Conservation (phyloP, 2,797 vertebrate species). For the Enteromius radiatus region DNA sequence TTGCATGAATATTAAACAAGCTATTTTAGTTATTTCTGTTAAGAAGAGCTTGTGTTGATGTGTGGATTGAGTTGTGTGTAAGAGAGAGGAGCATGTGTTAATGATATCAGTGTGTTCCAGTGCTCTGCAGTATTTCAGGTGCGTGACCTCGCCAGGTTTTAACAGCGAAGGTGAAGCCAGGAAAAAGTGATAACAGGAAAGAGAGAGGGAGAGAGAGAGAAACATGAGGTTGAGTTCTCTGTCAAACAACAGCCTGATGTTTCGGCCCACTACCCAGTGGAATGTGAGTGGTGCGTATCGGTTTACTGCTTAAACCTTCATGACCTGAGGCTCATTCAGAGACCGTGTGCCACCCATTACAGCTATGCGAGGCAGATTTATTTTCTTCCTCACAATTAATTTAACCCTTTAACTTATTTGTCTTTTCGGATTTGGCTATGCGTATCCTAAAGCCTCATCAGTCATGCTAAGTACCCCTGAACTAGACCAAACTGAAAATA, state of each 20-base stretch:
- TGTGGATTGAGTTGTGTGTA: neutral
- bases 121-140: conserved; percentile 31
- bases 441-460: neutral
- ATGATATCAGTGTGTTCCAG: conserved; percentile 26
- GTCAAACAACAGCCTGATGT: conserved; percentile 43
- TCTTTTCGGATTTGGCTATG: neutral
- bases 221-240: conserved; percentile 37
- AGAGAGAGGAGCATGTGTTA: conserved; percentile 13
- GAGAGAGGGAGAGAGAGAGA: conserved; percentile 7
- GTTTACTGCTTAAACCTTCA: conserved; percentile 6
- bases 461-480: neutral
- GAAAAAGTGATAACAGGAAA: conserved; percentile 51
- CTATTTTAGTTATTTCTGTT: neutral
- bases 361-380: neutral
- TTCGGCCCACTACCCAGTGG: conserved; percentile 12
- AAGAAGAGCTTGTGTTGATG: neutral
- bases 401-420: neutral
- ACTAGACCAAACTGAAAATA: neutral
- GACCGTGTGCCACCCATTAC: neutral
- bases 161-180: conserved; percentile 33
- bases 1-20: neutral
- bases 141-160: conserved; percentile 30
- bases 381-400: neutral
- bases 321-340: neutral
- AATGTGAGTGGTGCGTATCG: conserved; percentile 21